phyloP scores from a whole-genome alignment of 2,113 vertebrate species.

The Willisornis vidua region DNA sequence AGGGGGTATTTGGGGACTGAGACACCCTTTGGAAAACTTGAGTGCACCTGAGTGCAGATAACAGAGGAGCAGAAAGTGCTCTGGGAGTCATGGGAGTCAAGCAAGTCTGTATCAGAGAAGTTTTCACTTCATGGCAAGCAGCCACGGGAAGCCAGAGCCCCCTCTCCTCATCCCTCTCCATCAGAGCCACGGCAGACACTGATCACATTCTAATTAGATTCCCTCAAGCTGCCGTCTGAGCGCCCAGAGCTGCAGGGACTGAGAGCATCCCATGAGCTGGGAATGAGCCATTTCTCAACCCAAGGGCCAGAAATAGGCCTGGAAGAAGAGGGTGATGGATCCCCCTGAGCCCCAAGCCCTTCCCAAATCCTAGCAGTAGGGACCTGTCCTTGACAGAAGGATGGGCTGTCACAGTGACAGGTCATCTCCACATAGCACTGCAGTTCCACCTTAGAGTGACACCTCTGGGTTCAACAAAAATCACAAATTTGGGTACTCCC shows the following conservation, averaged over 20 bases:
- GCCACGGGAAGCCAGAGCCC: not conserved
- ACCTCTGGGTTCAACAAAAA: not conserved
- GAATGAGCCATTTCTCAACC: not conserved
- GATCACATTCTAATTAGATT: not conserved
- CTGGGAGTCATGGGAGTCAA: not conserved
- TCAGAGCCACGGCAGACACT: not conserved
- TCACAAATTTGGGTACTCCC: not conserved
- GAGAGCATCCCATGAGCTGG: not conserved
- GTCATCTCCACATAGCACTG: not conserved
- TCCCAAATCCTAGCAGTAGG: accelerated
- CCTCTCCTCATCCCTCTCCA: not conserved
- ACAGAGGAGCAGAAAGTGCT: not conserved
- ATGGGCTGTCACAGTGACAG: not conserved
- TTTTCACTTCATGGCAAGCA: not conserved
- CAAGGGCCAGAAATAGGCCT: not conserved
- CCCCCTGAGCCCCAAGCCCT: accelerated
- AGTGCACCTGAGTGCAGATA: not conserved
- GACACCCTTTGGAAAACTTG: not conserved
- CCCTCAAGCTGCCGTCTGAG: not conserved
- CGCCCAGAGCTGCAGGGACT: not conserved
- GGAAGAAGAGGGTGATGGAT: not conserved
- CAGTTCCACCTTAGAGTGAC: not conserved
- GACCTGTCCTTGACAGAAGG: not conserved
- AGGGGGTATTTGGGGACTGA: not conserved
- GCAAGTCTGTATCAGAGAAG: not conserved